Base-by-base conservation (phyloP, 2,888 invertebrate genomes). In the Tachina fera region DNA sequence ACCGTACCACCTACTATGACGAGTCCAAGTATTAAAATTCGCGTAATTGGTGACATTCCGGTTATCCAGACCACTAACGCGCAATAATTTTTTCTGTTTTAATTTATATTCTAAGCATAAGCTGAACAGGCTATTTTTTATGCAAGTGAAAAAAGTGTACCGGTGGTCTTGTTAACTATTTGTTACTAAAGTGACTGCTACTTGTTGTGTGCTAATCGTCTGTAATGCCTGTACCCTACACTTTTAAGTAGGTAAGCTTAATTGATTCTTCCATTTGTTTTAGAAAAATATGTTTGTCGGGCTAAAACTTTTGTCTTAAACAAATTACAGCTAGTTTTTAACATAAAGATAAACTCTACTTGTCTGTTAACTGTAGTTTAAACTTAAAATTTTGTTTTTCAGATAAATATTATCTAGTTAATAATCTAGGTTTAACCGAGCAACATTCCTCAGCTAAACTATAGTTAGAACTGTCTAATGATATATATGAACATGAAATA, bases 11-110 rank as follows among this genome's bases (percentile, higher is more conserved):
- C 88, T 45, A 83, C 88, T 5, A 91, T 74, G 79, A 90, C 90
- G 60, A 92, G 86, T 39, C 90, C 5, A 9, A 91, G 87, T 41
- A 90, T 87, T 49, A 91, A 71, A 45, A 91, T 80, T 8, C 91
- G 88, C 22, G 68, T 86, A 43, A 88, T 16, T 4, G 87, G 82
- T 9, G 90, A 89, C 91, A 91, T 90, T 16, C 60, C 41, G 63
- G 22, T 72, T 14, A 39, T 11, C 13, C 39, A 45, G 16, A 65
- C 41, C 16, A 14, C 19, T 19, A 67, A 51, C n/a, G 53, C 19
- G 58, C 5, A 11, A 41, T 74, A 9, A 0, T 49, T 60, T 43
- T 22, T 22, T n/a, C 8, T 41, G 6, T 56, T 70, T 13, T 51
- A 14, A 49, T 13, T 47, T 49, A 9, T 47, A 9, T 13, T 49